Evolutionary conservation across 2,797 vertebrate species (phyloP).

Genomic region (Margarornis squamiger): DNA sequence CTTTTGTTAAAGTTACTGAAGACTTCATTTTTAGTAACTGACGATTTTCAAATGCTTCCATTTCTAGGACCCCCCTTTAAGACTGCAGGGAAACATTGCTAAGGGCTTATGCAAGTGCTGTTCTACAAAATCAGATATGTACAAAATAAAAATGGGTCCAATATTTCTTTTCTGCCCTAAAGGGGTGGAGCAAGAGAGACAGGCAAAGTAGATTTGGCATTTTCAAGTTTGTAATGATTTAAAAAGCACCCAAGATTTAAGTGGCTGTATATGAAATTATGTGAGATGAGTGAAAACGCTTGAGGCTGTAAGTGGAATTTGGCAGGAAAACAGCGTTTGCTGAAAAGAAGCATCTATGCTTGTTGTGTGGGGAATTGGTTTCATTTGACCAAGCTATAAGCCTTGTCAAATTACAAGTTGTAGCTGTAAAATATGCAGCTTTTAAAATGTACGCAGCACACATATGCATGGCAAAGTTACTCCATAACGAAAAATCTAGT

Average conservation of each 20-base stretch:
- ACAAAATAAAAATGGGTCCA: not conserved
- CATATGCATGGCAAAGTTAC: not conserved
- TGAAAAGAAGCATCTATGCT: not conserved
- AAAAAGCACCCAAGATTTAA: not conserved
- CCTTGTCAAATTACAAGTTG: conserved; percentile 9
- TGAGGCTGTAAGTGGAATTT: conserved; percentile 1
- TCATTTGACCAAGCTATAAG: not conserved
- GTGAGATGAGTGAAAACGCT: conserved; percentile 21
- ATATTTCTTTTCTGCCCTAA: not conserved
- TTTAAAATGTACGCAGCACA: not conserved
- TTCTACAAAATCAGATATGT: not conserved
- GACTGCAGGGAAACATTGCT: not conserved
- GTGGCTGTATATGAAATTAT: not conserved
- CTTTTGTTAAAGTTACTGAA: not conserved
- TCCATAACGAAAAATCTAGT: conserved; percentile 1
- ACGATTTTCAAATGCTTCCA: not conserved
- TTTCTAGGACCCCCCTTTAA: not conserved
- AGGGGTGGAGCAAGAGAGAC: not conserved
- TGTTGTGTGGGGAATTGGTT: not conserved
- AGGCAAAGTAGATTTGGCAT: not conserved
- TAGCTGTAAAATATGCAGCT: conserved; percentile 13
- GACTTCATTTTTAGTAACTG: not conserved
- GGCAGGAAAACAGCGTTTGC: not conserved
- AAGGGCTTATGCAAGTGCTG: not conserved
- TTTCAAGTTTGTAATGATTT: not conserved